A percentile compares a stretch with the other conserved stretches of the same genome.
Conservation (phyloP, 2,797 vertebrate genomes). For the Peromyscus attwateri region DNA sequence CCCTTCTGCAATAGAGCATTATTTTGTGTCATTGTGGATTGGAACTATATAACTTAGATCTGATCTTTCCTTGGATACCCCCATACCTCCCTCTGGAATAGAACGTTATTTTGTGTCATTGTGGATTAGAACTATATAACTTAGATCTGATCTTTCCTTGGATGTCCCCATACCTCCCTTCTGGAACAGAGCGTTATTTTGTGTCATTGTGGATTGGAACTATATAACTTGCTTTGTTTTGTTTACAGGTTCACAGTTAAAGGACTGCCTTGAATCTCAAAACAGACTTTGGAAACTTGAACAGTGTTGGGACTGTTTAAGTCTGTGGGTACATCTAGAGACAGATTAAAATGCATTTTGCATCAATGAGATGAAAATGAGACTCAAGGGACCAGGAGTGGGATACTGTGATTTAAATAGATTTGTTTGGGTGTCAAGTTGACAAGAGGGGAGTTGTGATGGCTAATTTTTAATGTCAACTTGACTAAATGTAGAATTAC, state of each 20-base stretch:
- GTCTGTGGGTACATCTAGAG: background rate
- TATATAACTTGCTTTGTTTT: background rate
- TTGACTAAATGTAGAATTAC: background rate
- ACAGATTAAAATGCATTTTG: background rate
- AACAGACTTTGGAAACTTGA: background rate
- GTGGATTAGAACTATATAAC: too few species aligned
- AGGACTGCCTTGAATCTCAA: background rate
- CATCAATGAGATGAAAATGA: background rate
- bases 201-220: background rate
- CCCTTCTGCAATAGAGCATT: background rate
- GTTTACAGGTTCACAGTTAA: background rate
- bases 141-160: background rate
- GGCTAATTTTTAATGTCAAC: background rate
- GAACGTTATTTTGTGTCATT: too few species aligned
- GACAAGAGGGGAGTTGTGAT: background rate
- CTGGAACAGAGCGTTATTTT: background rate
- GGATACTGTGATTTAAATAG: background rate
- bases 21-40: background rate
- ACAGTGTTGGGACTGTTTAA: background rate
- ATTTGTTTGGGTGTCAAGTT: background rate
- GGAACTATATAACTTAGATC: background rate
- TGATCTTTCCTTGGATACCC: too few species aligned
- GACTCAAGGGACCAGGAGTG: background rate
- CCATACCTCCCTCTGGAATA: too few species aligned
- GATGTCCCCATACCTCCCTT: background rate